Evolutionary conservation across 2,113 vertebrate genomes (phyloP), one percentile per base, ranked within the genome.

Genomic region (Myodes glareolus): DNA sequence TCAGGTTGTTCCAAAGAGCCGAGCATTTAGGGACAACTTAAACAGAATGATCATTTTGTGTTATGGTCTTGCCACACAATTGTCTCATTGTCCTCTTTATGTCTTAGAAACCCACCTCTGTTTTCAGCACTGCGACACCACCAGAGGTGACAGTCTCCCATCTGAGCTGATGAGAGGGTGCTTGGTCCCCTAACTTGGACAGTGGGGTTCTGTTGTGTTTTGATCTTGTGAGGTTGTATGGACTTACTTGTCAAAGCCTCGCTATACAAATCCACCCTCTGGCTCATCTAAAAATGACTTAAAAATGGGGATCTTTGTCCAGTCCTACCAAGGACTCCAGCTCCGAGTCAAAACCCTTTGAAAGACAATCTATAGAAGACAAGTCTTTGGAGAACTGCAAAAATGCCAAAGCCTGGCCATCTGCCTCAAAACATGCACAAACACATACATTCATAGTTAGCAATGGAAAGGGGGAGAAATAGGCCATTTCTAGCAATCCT

Each of bases 1-100:
- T 92, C 94, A 89, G 21, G 13, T 68, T 97, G 78, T 91, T 9
- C 6, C 85, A 90, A 95, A 87, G 72, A 76, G 5, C 2, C 29
- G 88, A 89, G 67, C 72, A 55, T 91, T 86, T 93, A 77, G 6
- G 90, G 67, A 45, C 11, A 75, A 11, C 0, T 10, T 84, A 75
- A 58, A 47, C 63, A 13, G 52, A 73, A n/a, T 52, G 36, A 52
- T 65, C 88, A 82, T 96, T 77, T 70, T 47, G 52, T 88, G 55
- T 14, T 29, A 47, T 52, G 23, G 84, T 80, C 94, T 90, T 75
- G 27, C 23, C 50, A 88, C 7, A 29, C 68, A 88, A 42, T 73
- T 39, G 39, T 31, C 12, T 94, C 36, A 27, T 93, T 91, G 16
- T 73, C 31, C 17, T 39, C 16, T 77, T 87, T 39, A 68, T 76